phyloP scores from a whole-genome alignment of 2,797 vertebrate genomes.

The Danionella dracula region DNA sequence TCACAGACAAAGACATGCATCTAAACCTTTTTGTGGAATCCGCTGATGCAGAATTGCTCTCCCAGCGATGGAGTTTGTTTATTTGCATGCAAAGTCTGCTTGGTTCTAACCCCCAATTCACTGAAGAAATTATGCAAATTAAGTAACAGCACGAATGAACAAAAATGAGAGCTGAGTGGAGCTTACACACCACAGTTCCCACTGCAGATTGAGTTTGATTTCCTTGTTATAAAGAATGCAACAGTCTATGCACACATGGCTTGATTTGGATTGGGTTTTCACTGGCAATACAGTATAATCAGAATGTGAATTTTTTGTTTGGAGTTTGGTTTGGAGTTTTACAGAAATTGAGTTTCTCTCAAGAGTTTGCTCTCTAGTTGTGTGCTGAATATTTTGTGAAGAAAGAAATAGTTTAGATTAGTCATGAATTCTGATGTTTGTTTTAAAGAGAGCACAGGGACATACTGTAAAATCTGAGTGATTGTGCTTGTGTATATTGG shows the following conservation, averaged over 20 bases:
- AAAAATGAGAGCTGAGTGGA: neutral
- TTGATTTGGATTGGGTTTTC: no score
- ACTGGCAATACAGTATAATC: no score
- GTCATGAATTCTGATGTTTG: neutral
- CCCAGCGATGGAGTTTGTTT: neutral
- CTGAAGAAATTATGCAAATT: slow-evolving; percentile 1
- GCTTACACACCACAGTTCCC: neutral
- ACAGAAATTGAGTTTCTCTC: neutral
- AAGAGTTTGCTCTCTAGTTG: no score
- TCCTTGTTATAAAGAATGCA: neutral
- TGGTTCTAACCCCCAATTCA: neutral
- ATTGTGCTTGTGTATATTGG: slow-evolving; percentile 30
- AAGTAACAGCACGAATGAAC: neutral
- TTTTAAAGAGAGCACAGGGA: neutral
- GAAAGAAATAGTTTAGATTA: neutral
- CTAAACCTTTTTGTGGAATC: neutral
- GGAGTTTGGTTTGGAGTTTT: no score
- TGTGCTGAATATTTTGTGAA: neutral
- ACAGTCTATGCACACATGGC: no score
- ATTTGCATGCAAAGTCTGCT: neutral
- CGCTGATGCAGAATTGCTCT: neutral
- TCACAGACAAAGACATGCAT: neutral
- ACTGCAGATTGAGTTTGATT: neutral
- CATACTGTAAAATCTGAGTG: slow-evolving; percentile 2
- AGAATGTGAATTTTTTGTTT: no score